Evolutionary conservation across 2,888 invertebrate species (phyloP).

Genomic region (Schizotus pectinicornis): DNA sequence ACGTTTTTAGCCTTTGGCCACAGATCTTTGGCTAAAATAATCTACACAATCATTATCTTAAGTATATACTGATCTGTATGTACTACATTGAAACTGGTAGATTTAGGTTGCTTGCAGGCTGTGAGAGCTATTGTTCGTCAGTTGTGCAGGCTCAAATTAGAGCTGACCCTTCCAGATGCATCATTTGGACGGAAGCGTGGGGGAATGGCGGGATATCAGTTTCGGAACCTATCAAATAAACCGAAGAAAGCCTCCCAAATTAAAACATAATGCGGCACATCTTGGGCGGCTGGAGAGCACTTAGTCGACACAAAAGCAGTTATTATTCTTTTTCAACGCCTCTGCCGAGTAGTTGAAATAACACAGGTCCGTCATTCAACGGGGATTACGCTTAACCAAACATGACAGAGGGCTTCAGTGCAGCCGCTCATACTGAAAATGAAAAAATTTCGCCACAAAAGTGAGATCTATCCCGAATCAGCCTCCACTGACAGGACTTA

Average conservation of each 20-base stretch:
- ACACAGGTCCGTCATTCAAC: constrained; percentile 43
- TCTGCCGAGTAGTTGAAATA: constrained; percentile 46
- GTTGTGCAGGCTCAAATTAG: too few species aligned
- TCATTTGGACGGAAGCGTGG: too few species aligned
- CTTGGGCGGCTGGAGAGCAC: constrained; percentile 18
- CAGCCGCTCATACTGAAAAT: constrained; percentile 17
- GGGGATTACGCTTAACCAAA: constrained; percentile 34
- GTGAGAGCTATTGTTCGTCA: too few species aligned
- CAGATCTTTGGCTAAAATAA: too few species aligned
- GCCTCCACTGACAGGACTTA: constrained; percentile 23
- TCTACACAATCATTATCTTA: too few species aligned
- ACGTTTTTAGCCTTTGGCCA: too few species aligned
- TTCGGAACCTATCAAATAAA: too few species aligned
- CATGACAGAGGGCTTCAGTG: constrained; percentile 15
- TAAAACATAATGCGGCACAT: constrained; percentile 16
- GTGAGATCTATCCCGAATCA: constrained; percentile 23
- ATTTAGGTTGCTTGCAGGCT: too few species aligned
- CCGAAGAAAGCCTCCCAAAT: constrained; percentile 7
- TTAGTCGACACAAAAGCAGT: constrained; percentile 36
- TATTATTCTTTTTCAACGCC: constrained; percentile 46
- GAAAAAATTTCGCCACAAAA: constrained; percentile 34
- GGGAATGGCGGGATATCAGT: too few species aligned
- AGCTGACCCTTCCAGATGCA: too few species aligned
- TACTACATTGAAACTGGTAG: too few species aligned
- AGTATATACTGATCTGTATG: too few species aligned